Percentiles rank a stretch among this genome's conserved stretches.
phyloP scores from a whole-genome alignment of 2,797 vertebrate genomes.

The Tauraco hartlaubi region DNA sequence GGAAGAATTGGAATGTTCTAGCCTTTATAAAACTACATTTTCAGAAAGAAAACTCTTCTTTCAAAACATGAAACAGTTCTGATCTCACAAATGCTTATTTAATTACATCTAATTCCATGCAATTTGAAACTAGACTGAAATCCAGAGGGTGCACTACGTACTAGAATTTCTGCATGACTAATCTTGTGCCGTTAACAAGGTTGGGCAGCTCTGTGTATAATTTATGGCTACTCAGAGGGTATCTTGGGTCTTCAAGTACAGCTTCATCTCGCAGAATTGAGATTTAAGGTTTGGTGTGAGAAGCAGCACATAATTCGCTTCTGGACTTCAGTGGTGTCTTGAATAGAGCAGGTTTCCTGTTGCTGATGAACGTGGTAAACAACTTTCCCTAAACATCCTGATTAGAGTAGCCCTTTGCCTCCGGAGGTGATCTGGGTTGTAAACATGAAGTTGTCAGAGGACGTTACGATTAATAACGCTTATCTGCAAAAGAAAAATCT shows the following conservation, averaged over 20 bases:
- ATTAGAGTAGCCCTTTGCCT: not conserved
- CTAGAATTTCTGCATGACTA: constrained; percentile 34
- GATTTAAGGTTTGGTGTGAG: not conserved
- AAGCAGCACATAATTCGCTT: not conserved
- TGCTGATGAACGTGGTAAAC: not conserved
- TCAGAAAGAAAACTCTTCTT: not conserved
- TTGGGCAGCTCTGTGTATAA: constrained; percentile 54
- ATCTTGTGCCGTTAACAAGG: not conserved
- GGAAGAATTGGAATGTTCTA: not conserved
- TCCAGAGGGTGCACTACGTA: not conserved
- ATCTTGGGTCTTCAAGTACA: not conserved
- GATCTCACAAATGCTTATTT: not conserved
- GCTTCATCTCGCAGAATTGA: not conserved
- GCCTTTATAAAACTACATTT: not conserved
- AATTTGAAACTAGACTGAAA: not conserved
- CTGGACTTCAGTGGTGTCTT: not conserved
- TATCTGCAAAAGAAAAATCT: not conserved
- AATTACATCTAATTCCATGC: not conserved
- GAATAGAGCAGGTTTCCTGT: not conserved
- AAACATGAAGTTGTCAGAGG: not conserved
- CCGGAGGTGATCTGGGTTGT: not conserved
- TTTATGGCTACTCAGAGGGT: constrained; percentile 37
- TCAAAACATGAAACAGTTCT: not conserved
- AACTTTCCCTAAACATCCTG: not conserved
- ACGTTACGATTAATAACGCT: rapidly evolving